Base-by-base conservation (phyloP, 2,888 invertebrate species). In the Tipula confusa region DNA sequence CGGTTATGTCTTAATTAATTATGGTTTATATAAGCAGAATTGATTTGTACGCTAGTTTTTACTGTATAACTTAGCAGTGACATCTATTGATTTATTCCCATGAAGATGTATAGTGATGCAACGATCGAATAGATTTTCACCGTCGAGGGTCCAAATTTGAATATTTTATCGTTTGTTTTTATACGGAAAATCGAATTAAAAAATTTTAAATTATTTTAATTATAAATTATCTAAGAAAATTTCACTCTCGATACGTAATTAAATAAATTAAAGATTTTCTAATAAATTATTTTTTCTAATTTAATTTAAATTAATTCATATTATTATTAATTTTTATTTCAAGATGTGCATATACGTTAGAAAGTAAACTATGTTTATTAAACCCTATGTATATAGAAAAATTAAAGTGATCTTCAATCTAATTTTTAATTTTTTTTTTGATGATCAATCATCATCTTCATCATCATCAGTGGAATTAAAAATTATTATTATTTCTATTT, bases 221-320 rank as follows among this genome's bases (percentile, higher is more conserved):
- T 64, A 24, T 24, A 64, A 64, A 64, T 64, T 64, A 64, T 64
- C 64, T 64, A 64, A 64, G 64, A 64, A 64, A 64, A 64, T 64
- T 64, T 64, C 64, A 64, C 64, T 64, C 64, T 64, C 24, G n/a
- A 43, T 64, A 64, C 24, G 64, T 24, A 64, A 64, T 64, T 24
- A 64, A 64, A 64, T 64, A 64, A 64, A 64, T 64, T 64, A 64
- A 64, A 64, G 64, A 9, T 64, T 64, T 64, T 64, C 64, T 64
- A 24, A 64, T 64, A 24, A 64, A n/a, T n/a, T n/a, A n/a, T 11
- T 64, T 64, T 64, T 64, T 24, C 7, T 24, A 64, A 64, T 64
- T 64, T 64, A 64, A 64, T 64, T 64, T 24, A 64, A 64, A 24
- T 64, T 64, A 64, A 64, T 64, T 64, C 24, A 64, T 24, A 64